Evolutionary conservation across 2,888 invertebrate species (phyloP).

Genomic region (Drosophila histrio): DNA sequence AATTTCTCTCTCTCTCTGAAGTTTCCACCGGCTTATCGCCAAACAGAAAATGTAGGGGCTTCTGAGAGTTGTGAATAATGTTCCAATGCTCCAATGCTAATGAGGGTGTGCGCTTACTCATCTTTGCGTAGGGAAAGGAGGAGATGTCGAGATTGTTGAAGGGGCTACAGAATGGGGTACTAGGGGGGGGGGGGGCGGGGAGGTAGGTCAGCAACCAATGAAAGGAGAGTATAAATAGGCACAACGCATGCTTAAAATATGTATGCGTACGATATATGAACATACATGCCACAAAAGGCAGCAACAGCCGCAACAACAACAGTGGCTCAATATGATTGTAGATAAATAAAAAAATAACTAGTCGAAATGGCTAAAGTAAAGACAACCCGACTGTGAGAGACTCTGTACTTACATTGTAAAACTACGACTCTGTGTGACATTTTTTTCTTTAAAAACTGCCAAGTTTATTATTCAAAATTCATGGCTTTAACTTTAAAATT

Average conservation of each 20-base stretch:
- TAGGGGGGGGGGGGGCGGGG: too few relatives aligned
- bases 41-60: conserved; percentile 39
- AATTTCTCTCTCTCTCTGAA: not conserved
- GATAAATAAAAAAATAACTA: conserved; percentile 29
- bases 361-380: too few relatives aligned
- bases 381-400: too few relatives aligned
- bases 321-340: conserved; percentile 35
- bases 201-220: conserved; percentile 47
- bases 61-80: conserved; percentile 52
- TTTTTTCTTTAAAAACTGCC: too few relatives aligned
- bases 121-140: conserved; percentile 1
- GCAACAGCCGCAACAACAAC: conserved; percentile 6
- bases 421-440: too few relatives aligned
- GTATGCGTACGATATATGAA: conserved; percentile 30
- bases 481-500: too few relatives aligned
- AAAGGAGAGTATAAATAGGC: conserved; percentile 61
- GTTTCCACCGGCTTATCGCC: conserved; percentile 46
- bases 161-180: not conserved
- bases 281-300: conserved; percentile 21
- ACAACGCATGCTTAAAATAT: conserved; percentile 61
- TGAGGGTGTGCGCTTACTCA: conserved; percentile 58
- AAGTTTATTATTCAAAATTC: too few relatives aligned
- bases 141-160: not conserved
- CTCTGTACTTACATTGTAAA: too few relatives aligned
- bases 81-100: conserved; percentile 46